These are phyloP conservation scores for Hirtodrosophila duncani DNA, from an alignment of 2,888 invertebrate species.

Conservation along the genomic window DNA sequence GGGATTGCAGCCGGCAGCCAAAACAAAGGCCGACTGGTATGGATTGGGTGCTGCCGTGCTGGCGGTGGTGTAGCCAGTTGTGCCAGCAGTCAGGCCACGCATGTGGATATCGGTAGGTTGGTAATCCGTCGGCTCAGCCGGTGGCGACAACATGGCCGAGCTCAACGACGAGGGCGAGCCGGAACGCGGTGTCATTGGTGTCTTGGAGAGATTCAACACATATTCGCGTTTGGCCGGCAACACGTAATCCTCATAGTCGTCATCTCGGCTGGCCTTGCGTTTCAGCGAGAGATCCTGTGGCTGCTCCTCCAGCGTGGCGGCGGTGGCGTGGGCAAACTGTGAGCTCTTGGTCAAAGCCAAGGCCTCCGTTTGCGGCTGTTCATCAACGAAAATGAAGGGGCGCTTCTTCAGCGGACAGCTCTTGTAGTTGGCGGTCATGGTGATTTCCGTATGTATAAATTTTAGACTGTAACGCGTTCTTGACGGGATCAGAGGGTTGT, in stretches of 20 bases:
- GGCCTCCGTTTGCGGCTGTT: constrained; percentile 75
- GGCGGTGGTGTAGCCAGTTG: constrained; percentile 59
- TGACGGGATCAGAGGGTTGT: constrained; percentile 12
- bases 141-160: constrained; percentile 65
- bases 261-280: constrained; percentile 58
- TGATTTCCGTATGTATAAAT: background rate
- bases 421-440: constrained; percentile 83
- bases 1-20: constrained; percentile 72
- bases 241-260: constrained; percentile 52
- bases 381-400: constrained; percentile 86
- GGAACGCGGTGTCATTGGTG: constrained; percentile 20
- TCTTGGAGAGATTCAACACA: constrained; percentile 72
- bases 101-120: constrained; percentile 70
- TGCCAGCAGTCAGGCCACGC: constrained; percentile 68
- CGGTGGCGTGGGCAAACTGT: constrained; percentile 26
- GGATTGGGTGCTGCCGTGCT: constrained; percentile 37
- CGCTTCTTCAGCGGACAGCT: constrained; percentile 95
- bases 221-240: constrained; percentile 69
- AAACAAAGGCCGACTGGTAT: constrained; percentile 68
- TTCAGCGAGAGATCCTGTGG: constrained; percentile 77
- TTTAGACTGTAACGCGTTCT: constrained; percentile 8
- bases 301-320: constrained; percentile 64
- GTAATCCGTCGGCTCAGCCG: constrained; percentile 56
- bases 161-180: constrained; percentile 31
- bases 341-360: constrained; percentile 59